Evolutionary conservation across 1,140 invertebrate species (phyloP), one percentile per base, ranked within the genome.

Genomic region (Aphelinus certus): DNA sequence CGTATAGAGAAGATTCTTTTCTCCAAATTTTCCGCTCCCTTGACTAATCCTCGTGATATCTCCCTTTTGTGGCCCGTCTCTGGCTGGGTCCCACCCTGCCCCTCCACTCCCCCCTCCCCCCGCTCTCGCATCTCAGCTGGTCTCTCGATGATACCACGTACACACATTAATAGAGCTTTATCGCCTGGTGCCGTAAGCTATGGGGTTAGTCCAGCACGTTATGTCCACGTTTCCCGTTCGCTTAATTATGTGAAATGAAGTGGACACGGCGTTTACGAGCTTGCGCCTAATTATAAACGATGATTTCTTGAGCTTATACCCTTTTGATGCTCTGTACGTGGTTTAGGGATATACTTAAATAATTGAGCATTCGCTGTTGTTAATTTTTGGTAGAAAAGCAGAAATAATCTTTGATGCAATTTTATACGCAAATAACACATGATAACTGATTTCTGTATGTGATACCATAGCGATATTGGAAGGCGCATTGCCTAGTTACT

Each of bases 211-310:
- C 71, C 47, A 46, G 2, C 9, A 63, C n/a, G 47, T 63, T 68
- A 61, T 70, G 42, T 63, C 46, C 49, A 7, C 60, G 46, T 65
- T 75, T 4, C 73, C 76, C 77, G 75, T 79, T 58, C 71, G 67
- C 73, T 77, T 83, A 81, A 83, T 81, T 81, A 79, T 81, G 78
- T 78, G 77, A 79, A 81, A 79, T 79, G 80, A 79, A 81, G 78
- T 78, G 76, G 76, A 76, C 75, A 57, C 57, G 49, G 49, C 51
- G 61, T 60, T 71, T 65, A 61, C 56, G 57, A 47, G 57, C 56
- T 43, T 46, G n/a, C 46, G 64, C 3, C 26, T 67, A 67, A 73
- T 73, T 73, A 73, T 66, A 65, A 73, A 61, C 61, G 26, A 26
- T 26, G 26, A 26, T 26, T 26, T 26, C 26, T 26, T 26, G 26